Conservation (phyloP, 2,888 invertebrate genomes). For the Aphidius colemani region DNA sequence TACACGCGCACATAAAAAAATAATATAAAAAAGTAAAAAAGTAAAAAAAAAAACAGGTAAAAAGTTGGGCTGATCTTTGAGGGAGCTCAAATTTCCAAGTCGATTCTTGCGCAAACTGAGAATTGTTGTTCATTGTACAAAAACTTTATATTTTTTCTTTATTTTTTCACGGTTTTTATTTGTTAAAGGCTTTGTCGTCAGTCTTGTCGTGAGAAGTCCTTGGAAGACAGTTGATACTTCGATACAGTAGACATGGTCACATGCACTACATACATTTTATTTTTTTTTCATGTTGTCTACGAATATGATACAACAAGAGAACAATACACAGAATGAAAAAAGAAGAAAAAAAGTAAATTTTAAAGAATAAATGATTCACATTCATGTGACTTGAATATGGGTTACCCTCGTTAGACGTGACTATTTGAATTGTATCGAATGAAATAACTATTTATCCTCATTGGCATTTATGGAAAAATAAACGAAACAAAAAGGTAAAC, state of each 20-base stretch:
- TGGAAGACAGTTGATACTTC: slow-evolving; percentile 33
- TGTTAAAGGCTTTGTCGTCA: slow-evolving; percentile 27
- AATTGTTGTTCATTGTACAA: slow-evolving; percentile 24
- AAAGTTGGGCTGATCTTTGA: too few species aligned
- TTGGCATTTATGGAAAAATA: background rate
- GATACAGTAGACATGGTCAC: slow-evolving; percentile 21
- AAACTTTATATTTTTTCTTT: background rate
- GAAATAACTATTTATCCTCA: slow-evolving; percentile 16
- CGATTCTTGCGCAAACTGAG: background rate
- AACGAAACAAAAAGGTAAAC: too few species aligned
- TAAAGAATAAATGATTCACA: background rate
- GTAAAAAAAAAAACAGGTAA: too few species aligned
- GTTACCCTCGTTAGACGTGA: slow-evolving; percentile 32
- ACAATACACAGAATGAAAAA: too few species aligned
- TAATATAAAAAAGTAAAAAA: too few species aligned
- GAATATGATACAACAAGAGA: too few species aligned
- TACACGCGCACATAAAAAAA: too few species aligned
- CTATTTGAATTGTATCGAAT: slow-evolving; percentile 21
- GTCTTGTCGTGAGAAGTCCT: slow-evolving; percentile 35
- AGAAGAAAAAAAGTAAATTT: background rate
- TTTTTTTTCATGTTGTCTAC: too few species aligned
- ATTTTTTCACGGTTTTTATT: too few species aligned
- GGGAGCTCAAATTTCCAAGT: slow-evolving; percentile 15
- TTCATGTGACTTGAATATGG: slow-evolving; percentile 21
- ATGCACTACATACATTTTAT: too few species aligned